phyloP scores from a whole-genome alignment of 2,888 invertebrate genomes.

The Hirtodrosophila confusa region DNA sequence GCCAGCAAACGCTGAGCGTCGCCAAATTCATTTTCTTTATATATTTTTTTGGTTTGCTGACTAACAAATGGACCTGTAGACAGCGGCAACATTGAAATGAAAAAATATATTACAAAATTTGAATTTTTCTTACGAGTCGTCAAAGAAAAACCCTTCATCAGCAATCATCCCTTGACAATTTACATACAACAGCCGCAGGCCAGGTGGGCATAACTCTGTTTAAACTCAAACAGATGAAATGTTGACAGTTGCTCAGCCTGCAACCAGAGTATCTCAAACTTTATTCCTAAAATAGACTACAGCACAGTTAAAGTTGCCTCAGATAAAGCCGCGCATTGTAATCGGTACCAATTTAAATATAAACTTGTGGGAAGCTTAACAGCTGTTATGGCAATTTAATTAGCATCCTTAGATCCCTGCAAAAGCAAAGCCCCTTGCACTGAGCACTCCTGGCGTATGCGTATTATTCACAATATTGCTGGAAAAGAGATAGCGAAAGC shows the following conservation, averaged over 20 bases:
- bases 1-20: neutral
- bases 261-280: conserved; percentile 1
- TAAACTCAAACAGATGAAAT: conserved; percentile 40
- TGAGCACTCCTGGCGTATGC: neutral
- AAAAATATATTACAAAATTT: conserved; percentile 8
- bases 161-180: conserved; percentile 12
- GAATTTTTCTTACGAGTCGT: conserved; percentile 1
- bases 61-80: conserved; percentile 1
- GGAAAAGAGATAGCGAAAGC: neutral
- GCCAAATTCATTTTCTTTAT: neutral
- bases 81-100: conserved; percentile 6
- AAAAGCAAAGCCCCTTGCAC: conserved; percentile 10
- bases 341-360: conserved; percentile 22
- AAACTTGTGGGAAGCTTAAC: conserved; percentile 27
- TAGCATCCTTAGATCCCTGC: conserved; percentile 3
- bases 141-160: conserved; percentile 23
- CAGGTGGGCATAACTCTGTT: conserved; percentile 30
- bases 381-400: conserved; percentile 39
- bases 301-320: conserved; percentile 1
- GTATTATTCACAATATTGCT: conserved; percentile 37
- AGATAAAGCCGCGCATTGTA: conserved; percentile 18
- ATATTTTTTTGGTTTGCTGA: conserved; percentile 1
- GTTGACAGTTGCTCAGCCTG: conserved; percentile 27
- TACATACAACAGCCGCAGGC: conserved; percentile 20
- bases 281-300: conserved; percentile 20